These are phyloP conservation scores for Macrosteles quadrilineatus DNA, from an alignment of 1,140 invertebrate genomes.

Conservation along the genomic window DNA sequence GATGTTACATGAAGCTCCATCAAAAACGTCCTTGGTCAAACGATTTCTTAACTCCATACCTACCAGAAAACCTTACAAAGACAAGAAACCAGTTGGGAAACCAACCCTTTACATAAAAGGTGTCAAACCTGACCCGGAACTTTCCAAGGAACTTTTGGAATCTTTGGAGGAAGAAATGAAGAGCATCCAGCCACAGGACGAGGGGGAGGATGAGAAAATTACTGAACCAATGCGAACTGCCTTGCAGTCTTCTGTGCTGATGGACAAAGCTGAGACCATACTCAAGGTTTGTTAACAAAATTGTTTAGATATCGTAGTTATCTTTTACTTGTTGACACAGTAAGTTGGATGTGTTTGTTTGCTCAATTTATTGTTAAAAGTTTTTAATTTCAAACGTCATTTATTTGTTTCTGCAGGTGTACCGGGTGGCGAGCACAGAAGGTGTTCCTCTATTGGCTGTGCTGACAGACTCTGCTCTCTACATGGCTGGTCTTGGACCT, in stretches of 20 bases:
- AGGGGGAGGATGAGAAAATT: not conserved
- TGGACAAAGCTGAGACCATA: conserved; percentile 7
- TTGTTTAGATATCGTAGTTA: too few relatives aligned
- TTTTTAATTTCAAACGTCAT: too few relatives aligned
- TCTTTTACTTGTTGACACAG: too few relatives aligned
- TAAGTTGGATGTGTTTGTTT: too few relatives aligned
- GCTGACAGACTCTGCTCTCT: conserved; percentile 69
- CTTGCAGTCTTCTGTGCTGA: not conserved
- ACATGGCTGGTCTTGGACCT: conserved; percentile 64
- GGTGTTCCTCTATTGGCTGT: conserved; percentile 71
- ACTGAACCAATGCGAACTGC: conserved; percentile 24
- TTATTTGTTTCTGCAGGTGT: conserved; percentile 60
- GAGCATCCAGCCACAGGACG: not conserved
- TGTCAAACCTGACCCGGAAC: conserved; percentile 45
- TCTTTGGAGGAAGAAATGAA: conserved; percentile 47
- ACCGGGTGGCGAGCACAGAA: conserved; percentile 71
- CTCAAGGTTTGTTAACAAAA: too few relatives aligned
- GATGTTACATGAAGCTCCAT: conserved; percentile 46
- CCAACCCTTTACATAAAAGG: conserved; percentile 52
- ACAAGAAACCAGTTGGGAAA: conserved; percentile 51
- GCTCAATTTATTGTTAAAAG: too few relatives aligned
- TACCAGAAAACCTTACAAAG: conserved; percentile 70
- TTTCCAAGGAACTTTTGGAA: conserved; percentile 51
- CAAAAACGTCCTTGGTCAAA: conserved; percentile 71
- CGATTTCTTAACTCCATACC: conserved; percentile 76